Base-by-base conservation (phyloP, 2,113 vertebrate genomes). In the Megalops atlanticus region DNA sequence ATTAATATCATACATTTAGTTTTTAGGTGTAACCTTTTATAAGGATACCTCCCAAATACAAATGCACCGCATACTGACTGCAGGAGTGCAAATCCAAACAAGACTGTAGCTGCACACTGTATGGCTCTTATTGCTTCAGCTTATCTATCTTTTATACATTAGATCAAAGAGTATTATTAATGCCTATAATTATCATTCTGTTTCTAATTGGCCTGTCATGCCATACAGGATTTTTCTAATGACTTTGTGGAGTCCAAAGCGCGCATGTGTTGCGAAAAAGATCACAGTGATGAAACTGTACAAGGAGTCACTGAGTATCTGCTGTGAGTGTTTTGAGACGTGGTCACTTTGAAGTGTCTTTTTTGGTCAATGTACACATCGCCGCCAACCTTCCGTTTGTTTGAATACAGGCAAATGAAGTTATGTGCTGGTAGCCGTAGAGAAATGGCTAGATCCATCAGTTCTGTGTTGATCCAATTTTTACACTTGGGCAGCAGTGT, bases 131-230 rank as follows among this genome's bases (percentile, higher is more conserved):
- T 76, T 41, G 2, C 21, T 33, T 40, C 79, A 21, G 36, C 52
- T 75, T 68, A 81, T 81, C 72, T 21, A 81, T 81, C 74, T 80
- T 73, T 81, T 36, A 81, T 81, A 43, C 15, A 14, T 43, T 58
- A 45, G 39, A 76, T 76, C 49, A 81, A 54, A 80, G 54, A 43
- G 27, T 41, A 15, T 41, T 52, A 81, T 76, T 69, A 76, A 76
- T 76, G 58, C 24, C 52, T 68, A 24, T 75, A 81, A 81, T 80
- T 80, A 64, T 68, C 72, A 81, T 75, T 81, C 80, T 81, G 74
- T 68, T 41, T 81, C 52, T 81, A 81, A 75, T 64, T 39, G 36
- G 49, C 80, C 73, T 36, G 73, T 75, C 39, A 43, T 52, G 39
- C 8, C 39, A 33, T 24, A 79, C 39, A 69, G 54, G 24, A 35